Conservation (phyloP, 2,888 invertebrate species). For the Agrilus cyanescens region DNA sequence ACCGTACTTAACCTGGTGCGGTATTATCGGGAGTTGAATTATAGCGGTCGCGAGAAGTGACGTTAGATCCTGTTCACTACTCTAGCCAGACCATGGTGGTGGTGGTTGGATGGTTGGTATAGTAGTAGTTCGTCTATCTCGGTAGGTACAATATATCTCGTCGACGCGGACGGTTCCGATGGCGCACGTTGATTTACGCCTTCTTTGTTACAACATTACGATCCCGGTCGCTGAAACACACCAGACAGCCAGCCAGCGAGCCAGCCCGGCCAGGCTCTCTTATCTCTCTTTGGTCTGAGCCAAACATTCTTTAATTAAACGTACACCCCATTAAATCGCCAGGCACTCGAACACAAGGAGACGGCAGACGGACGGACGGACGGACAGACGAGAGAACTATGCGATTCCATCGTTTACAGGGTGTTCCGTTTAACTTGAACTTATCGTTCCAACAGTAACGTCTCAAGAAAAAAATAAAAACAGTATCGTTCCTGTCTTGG, state of each 20-base stretch:
- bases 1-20: constrained; percentile 4
- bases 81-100: too few relatives aligned
- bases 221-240: constrained; percentile 16
- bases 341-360: constrained; percentile 1
- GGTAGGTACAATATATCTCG: constrained; percentile 25
- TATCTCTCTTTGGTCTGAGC: constrained; percentile 20
- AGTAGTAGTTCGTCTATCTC: constrained; percentile 20
- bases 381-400: too few relatives aligned
- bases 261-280: constrained; percentile 10
- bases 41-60: constrained; percentile 9
- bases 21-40: constrained; percentile 14
- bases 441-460: too few relatives aligned
- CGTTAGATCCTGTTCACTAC: too few relatives aligned
- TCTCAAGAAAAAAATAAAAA: too few relatives aligned
- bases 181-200: constrained; percentile 26
- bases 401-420: too few relatives aligned
- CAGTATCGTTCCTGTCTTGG: too few relatives aligned
- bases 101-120: background rate
- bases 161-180: constrained; percentile 22
- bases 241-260: constrained; percentile 15
- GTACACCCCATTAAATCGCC: constrained; percentile 20
- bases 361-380: too few relatives aligned
- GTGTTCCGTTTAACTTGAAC: too few relatives aligned
- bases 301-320: constrained; percentile 24
- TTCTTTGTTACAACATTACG: constrained; percentile 26